These are phyloP conservation scores for Metopia argyrocephala DNA, from an alignment of 2,888 invertebrate genomes.

Conservation along the genomic window DNA sequence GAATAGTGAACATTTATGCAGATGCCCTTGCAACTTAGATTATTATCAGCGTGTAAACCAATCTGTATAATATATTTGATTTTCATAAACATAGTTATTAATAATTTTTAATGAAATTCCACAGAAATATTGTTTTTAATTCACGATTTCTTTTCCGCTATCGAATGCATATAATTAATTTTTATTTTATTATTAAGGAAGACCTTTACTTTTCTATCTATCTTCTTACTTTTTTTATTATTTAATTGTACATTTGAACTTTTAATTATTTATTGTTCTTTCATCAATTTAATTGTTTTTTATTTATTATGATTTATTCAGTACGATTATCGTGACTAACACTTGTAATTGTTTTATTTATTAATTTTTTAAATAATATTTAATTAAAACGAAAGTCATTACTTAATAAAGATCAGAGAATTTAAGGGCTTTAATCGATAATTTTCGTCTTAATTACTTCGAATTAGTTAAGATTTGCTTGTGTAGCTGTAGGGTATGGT, in stretches of 20 bases:
- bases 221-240: slow-evolving; percentile 3
- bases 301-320: slow-evolving; percentile 32
- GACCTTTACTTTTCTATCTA: slow-evolving; percentile 22
- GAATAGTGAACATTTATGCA: no score
- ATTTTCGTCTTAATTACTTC: no score
- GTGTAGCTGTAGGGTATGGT: no score
- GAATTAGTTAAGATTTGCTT: no score
- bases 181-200: slow-evolving; percentile 29
- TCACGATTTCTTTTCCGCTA: background rate
- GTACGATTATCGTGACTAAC: slow-evolving; percentile 40
- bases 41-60: no score
- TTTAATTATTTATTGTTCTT: slow-evolving; percentile 4
- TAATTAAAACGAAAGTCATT: slow-evolving; percentile 47
- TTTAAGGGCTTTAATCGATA: no score
- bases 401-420: background rate
- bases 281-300: slow-evolving; percentile 3
- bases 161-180: slow-evolving; percentile 5
- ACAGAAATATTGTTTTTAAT: no score
- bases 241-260: slow-evolving; percentile 18
- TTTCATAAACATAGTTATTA: no score
- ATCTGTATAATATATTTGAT: no score
- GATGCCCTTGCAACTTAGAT: no score
- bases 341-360: slow-evolving; percentile 44
- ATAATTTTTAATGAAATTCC: no score
- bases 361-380: slow-evolving; percentile 43